Evolutionary conservation across 2,888 invertebrate species (phyloP).

Genomic region (Spodoptera picta): DNA sequence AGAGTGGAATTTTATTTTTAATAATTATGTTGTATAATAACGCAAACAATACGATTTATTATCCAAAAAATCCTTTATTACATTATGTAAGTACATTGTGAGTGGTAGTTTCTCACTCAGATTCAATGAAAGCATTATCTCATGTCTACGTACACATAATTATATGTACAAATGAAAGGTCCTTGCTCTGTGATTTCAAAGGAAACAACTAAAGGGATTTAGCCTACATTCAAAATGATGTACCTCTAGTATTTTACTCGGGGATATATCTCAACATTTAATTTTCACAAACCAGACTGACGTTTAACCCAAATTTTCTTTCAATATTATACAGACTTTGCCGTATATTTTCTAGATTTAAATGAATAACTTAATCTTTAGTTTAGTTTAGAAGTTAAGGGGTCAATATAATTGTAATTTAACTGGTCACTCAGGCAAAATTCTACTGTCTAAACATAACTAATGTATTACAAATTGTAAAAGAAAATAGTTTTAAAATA

Average conservation of each 20-base stretch:
- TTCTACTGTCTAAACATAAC: too few relatives aligned
- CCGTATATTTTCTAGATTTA: slow-evolving; percentile 5
- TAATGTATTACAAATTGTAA: too few relatives aligned
- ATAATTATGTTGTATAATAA: too few relatives aligned
- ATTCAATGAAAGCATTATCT: too few relatives aligned
- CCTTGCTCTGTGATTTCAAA: slow-evolving; percentile 35
- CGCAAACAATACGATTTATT: too few relatives aligned
- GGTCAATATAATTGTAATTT: not conserved
- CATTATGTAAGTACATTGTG: too few relatives aligned
- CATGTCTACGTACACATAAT: slow-evolving; percentile 9
- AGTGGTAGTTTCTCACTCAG: too few relatives aligned
- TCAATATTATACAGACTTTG: slow-evolving; percentile 14
- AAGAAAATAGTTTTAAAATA: too few relatives aligned
- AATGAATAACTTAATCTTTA: slow-evolving; percentile 10
- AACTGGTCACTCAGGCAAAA: not conserved
- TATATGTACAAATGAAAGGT: slow-evolving; percentile 7
- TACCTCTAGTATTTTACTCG: slow-evolving; percentile 16
- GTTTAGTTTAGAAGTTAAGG: not conserved
- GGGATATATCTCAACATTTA: slow-evolving; percentile 9
- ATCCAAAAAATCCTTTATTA: too few relatives aligned
- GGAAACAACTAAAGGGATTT: slow-evolving; percentile 16
- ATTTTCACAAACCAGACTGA: not conserved
- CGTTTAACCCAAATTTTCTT: slow-evolving; percentile 5
- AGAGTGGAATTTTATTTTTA: too few relatives aligned
- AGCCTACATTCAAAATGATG: slow-evolving; percentile 20